Evolutionary conservation across 1,140 invertebrate genomes (phyloP).

Genomic region (Popillia japonica): DNA sequence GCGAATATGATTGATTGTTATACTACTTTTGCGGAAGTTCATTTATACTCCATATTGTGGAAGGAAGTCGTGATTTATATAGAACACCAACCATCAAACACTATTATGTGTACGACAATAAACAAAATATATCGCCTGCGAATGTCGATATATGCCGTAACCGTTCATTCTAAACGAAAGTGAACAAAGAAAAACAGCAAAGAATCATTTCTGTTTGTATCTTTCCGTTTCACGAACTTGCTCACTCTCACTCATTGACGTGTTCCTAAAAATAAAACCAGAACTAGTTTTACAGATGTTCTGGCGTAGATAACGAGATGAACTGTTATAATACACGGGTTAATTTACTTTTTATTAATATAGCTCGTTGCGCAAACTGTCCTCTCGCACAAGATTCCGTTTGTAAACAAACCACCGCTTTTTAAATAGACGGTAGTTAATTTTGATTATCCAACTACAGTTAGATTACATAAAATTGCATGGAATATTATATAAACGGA

Average conservation of each 20-base stretch:
- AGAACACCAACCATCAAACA: neutral
- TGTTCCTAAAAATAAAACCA: neutral
- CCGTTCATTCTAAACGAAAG: slow-evolving; percentile 7
- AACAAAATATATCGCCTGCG: neutral
- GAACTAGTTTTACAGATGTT: neutral
- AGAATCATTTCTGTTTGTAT: neutral
- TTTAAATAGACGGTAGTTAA: too few species aligned
- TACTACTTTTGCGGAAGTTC: neutral
- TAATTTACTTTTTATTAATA: slow-evolving; percentile 30
- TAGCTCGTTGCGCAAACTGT: neutral
- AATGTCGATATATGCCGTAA: neutral
- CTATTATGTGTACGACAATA: neutral
- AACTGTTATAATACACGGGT: neutral
- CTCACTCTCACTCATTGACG: neutral
- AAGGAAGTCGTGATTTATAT: neutral
- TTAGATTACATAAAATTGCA: too few species aligned
- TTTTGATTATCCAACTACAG: too few species aligned
- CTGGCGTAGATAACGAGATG: slow-evolving; percentile 3
- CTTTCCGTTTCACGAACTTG: neutral
- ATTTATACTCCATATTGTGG: neutral
- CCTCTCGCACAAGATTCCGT: neutral
- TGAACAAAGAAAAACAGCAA: neutral
- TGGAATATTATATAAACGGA: too few species aligned
- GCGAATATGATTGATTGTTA: neutral
- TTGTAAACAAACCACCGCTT: too few species aligned